phyloP scores from a whole-genome alignment of 2,113 vertebrate genomes.

The Tragulus kanchil region DNA sequence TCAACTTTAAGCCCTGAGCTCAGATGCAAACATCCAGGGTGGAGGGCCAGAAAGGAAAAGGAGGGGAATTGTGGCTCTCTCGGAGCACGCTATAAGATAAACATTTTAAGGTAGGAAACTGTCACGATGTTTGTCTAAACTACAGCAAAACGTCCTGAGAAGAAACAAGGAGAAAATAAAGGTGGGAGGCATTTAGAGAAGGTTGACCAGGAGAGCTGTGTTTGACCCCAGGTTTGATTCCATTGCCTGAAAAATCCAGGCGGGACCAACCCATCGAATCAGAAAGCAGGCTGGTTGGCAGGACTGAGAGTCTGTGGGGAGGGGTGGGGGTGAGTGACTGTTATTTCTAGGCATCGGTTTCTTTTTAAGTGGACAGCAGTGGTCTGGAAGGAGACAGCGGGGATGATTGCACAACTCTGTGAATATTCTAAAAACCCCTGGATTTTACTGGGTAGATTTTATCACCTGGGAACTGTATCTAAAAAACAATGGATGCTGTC shows the following conservation, averaged over 20 bases:
- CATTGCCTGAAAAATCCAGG: neutral
- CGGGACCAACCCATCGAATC: neutral
- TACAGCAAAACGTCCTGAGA: neutral
- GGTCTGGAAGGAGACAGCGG: neutral
- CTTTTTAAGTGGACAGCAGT: neutral
- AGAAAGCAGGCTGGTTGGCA: neutral
- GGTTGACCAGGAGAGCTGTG: neutral
- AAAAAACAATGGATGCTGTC: neutral
- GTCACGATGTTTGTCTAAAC: neutral
- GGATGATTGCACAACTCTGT: neutral
- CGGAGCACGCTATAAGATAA: neutral
- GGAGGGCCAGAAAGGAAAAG: neutral
- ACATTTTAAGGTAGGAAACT: neutral
- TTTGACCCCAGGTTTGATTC: neutral
- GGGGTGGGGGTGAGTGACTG: accelerated
- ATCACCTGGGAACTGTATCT: neutral
- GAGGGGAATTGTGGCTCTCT: neutral
- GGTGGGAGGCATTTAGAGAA: neutral
- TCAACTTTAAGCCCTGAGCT: neutral
- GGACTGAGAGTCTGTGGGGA: neutral
- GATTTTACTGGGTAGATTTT: neutral
- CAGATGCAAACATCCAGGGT: neutral
- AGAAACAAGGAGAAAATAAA: neutral
- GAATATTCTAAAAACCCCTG: neutral
- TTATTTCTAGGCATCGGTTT: neutral